Base-by-base conservation (phyloP, 2,797 vertebrate genomes). In the Saguinus oedipus region DNA sequence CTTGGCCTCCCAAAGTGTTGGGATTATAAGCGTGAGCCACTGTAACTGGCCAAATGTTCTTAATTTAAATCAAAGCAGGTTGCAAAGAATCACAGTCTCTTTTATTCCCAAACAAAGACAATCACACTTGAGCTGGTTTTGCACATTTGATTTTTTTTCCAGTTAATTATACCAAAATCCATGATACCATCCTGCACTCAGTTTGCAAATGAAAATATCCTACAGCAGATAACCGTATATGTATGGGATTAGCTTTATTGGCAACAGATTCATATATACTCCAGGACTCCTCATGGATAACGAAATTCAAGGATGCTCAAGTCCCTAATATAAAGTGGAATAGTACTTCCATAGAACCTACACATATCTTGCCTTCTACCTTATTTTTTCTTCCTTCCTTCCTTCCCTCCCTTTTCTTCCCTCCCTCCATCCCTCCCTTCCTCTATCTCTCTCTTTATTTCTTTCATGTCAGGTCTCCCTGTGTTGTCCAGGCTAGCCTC, bases 121-220 rank as follows among this genome's bases (percentile, higher is more conserved):
- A 36, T 82, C 55, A 33, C 42, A 79, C 0, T 30, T 55, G 33
- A 64, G n/a, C 22, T 33, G 42, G 57, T 87, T 93, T 68, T 93
- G 26, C 46, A 33, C 64, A 24, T 17, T 24, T 39, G 94, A 76
- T 96, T 30, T 20, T 50, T 97, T 90, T 98, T 97, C 94, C 94
- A 96, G 33, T 97, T 98, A 94, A 95, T 70, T 4, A 5, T n/a
- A 94, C 17, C 68, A 89, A 97, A 97, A 95, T n/a, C 82, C 83
- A 94, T 50, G 86, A 86, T 97, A 50, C 87, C 79, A 94, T 98
- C 95, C 96, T 97, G 85, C 76, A 64, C 72, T 95, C 14, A 8
- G 55, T 90, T 89, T 64, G 26, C 44, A 94, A 92, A 17, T 97
- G 95, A 97, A 87, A 97, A 96, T 94, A 90, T 97, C 96, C 95